Percentiles rank a stretch among this genome's conserved stretches.
These are phyloP conservation scores for Gracilinanus agilis DNA, from an alignment of 2,113 vertebrate genomes.

Conservation along the genomic window DNA sequence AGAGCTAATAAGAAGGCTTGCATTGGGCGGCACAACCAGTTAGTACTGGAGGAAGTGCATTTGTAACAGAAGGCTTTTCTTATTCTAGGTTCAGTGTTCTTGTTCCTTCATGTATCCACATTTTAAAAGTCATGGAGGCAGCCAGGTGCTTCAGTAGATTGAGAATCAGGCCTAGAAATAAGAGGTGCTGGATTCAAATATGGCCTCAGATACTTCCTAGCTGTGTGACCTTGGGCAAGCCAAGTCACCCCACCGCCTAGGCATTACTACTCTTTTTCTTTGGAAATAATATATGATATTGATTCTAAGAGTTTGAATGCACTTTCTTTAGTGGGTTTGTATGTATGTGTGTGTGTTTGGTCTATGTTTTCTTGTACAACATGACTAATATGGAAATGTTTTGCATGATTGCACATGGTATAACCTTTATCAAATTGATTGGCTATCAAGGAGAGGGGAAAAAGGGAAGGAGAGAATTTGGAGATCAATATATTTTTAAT, in stretches of 20 bases:
- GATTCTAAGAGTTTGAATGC: background rate
- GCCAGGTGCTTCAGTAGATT: background rate
- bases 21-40: background rate
- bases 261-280: background rate
- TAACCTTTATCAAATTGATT: no score
- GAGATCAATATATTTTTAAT: no score
- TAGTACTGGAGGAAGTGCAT: background rate
- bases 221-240: background rate
- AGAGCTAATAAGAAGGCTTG: background rate
- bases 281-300: background rate
- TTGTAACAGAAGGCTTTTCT: background rate
- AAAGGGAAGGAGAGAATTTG: no score
- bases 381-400: no score
- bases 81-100: background rate
- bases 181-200: background rate
- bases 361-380: background rate
- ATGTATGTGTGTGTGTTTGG: background rate
- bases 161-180: background rate
- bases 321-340: no score
- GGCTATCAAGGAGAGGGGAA: no score
- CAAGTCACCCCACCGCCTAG: background rate
- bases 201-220: background rate
- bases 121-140: background rate
- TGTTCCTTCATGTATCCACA: background rate
- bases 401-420: no score